These are phyloP conservation scores for Palythoa caribaeorum DNA, from an alignment of 92 coral and sea anemone genomes.

Conservation along the genomic window DNA sequence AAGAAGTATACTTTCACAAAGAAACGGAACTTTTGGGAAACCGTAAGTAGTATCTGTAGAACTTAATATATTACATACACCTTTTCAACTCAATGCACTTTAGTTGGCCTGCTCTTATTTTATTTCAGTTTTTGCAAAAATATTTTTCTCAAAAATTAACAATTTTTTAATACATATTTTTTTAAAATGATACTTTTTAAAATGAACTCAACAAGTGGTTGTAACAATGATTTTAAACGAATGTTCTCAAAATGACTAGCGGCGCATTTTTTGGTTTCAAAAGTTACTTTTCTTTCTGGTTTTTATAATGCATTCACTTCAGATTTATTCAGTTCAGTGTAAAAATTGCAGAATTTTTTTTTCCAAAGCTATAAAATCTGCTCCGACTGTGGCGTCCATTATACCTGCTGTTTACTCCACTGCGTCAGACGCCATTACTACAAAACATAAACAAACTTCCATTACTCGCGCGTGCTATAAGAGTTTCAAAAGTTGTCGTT, in stretches of 20 bases:
- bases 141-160: not conserved
- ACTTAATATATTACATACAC: too few species aligned
- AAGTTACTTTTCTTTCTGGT: not conserved
- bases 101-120: too few species aligned
- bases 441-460: not conserved
- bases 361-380: not conserved
- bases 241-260: not conserved
- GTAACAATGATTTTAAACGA: not conserved
- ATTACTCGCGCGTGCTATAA: not conserved
- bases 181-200: not conserved
- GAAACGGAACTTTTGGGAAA: slow-evolving; percentile 75
- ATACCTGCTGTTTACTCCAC: slow-evolving; percentile 17
- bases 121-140: not conserved
- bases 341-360: not conserved
- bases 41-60: slow-evolving; percentile 63
- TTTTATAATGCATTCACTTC: too few species aligned
- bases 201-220: not conserved
- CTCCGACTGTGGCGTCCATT: not conserved
- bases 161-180: not conserved
- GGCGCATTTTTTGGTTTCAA: not conserved
- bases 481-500: not conserved
- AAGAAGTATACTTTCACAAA: slow-evolving; percentile 86
- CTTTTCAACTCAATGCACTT: not conserved
- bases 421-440: slow-evolving; percentile 6
- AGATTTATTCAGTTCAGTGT: not conserved